Evolutionary conservation across 2,797 vertebrate species (phyloP).

Genomic region (Fistularia tabacaria): DNA sequence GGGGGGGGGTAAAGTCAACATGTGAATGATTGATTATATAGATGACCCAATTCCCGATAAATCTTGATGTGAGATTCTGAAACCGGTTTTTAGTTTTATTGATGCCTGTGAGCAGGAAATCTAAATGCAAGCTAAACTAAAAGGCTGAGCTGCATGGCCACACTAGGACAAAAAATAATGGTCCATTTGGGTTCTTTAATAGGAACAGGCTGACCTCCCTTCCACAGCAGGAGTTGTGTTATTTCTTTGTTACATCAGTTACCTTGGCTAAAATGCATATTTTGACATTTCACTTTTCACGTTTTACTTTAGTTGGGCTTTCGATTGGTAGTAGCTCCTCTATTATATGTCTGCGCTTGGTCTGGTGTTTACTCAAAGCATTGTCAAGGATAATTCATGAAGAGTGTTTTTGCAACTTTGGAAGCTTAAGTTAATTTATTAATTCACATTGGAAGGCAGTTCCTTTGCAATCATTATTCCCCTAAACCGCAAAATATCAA

Average conservation of each 20-base stretch:
- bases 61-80: too few species aligned
- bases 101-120: too few species aligned
- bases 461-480: too few species aligned
- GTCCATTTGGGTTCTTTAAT: not conserved
- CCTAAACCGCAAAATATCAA: too few species aligned
- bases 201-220: not conserved
- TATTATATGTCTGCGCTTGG: not conserved
- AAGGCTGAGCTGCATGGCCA: too few species aligned
- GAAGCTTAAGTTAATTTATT: too few species aligned
- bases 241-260: not conserved
- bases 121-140: too few species aligned
- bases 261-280: not conserved
- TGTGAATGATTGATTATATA: constrained; percentile 19
- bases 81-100: too few species aligned
- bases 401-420: too few species aligned
- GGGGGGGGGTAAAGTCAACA: constrained; percentile 2
- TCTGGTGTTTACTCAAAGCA: too few species aligned
- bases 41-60: constrained; percentile 5
- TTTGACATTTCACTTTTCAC: not conserved
- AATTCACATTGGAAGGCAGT: too few species aligned
- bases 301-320: not conserved
- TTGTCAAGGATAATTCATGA: too few species aligned
- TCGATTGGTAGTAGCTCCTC: not conserved
- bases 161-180: not conserved
- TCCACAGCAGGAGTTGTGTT: not conserved